Base-by-base conservation (phyloP, 2,113 vertebrate species). In the Uria aalge region DNA sequence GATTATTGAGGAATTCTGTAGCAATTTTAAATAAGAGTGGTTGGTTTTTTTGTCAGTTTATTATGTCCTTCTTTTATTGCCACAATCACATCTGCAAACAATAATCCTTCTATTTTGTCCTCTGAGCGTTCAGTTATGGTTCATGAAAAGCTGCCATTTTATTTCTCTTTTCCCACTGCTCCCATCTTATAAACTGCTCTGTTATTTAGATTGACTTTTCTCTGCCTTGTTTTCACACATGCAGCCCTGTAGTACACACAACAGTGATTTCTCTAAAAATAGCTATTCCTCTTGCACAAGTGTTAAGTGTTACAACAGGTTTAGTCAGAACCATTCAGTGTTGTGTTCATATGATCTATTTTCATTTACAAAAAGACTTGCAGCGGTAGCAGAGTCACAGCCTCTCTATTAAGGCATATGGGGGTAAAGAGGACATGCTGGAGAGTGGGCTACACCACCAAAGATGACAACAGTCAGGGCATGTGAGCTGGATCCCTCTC, bases 81-180 rank as follows among this genome's bases (percentile, higher is more conserved):
- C 89, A 79, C 83, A 82, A 92, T 88, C 80, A 91, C 94, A 97
- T 95, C 96, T 97, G 96, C 77, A 94, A 96, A 89, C 80, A 95
- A 96, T 96, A 94, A 94, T 59, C 68, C 38, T 84, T 86, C 88
- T 94, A 11, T 94, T 95, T 89, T 96, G 79, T 92, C 85, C 80
- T 94, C 47, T 59, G 48, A 82, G 34, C 18, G 1, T 87, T 96
- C 80, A 60, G 60, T 62, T 91, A 89, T 41, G 41, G 66, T 82
- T 95, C 77, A 79, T 90, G 88, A 96, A 89, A 94, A 91, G 40
- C 52, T 94, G 69, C 84, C 92, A 92, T 95, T 95, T 95, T 94
- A 94, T 68, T 92, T 91, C 72, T 94, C 76, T 94, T 91, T 84
- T 68, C 76, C 76, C 69, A 72, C 48, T 94, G 40, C 62, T 92